Evolutionary conservation across 2,888 invertebrate species (phyloP).

Genomic region (Melanophora roralis): DNA sequence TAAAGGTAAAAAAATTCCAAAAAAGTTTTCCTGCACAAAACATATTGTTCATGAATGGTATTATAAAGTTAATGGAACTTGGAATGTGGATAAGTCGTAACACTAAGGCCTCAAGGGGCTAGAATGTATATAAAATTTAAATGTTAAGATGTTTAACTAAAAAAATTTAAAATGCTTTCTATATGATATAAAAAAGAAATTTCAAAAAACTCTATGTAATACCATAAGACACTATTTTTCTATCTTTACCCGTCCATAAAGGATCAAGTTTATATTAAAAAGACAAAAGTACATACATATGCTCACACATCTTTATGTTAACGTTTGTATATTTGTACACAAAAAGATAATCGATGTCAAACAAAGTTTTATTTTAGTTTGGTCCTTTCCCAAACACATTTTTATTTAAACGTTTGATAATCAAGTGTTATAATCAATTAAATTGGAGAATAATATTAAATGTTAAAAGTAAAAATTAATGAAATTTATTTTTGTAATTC

Average conservation of each 20-base stretch:
- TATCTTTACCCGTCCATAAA: too few species aligned
- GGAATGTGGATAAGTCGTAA: neutral
- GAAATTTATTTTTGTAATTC: neutral
- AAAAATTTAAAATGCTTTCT: too few species aligned
- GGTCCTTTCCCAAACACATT: neutral
- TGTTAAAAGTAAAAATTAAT: neutral
- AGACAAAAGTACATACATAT: too few species aligned
- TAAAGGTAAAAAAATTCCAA: neutral
- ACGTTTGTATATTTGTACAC: neutral
- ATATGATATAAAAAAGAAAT: too few species aligned
- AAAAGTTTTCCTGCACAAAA: neutral
- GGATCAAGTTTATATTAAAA: too few species aligned
- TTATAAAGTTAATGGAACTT: slow-evolving; percentile 28
- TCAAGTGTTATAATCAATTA: slow-evolving; percentile 1
- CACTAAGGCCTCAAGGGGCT: neutral
- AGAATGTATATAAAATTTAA: too few species aligned
- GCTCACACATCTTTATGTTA: too few species aligned
- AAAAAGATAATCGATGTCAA: neutral
- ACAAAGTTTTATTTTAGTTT: slow-evolving; percentile 5
- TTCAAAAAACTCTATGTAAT: too few species aligned
- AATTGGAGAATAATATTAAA: slow-evolving; percentile 10
- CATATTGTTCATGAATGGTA: neutral
- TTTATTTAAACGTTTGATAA: neutral
- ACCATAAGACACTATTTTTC: too few species aligned
- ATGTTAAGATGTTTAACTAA: too few species aligned